Conservation (phyloP, 2,797 vertebrate genomes). For the Dendrocincla tyrannina region DNA sequence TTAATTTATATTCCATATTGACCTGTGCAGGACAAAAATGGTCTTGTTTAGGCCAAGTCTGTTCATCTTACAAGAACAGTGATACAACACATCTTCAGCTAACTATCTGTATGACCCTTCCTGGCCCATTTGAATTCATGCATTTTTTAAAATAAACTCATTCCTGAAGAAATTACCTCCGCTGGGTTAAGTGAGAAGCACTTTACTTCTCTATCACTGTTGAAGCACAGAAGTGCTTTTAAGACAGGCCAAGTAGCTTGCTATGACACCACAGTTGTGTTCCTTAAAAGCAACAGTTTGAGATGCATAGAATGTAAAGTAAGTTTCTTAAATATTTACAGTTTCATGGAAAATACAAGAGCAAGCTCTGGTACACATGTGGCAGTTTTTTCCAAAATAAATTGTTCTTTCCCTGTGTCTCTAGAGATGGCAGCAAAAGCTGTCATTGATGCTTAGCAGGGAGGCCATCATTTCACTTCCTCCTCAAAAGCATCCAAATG, state of each 20-base stretch:
- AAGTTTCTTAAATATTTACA: background rate
- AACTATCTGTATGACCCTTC: background rate
- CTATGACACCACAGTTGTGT: background rate
- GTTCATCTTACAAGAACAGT: background rate
- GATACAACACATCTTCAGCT: background rate
- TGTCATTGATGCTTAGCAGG: background rate
- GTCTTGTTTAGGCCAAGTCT: background rate
- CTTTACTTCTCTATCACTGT: background rate
- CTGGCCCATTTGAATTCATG: background rate
- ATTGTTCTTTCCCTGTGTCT: background rate
- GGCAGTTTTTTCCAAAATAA: background rate
- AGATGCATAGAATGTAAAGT: background rate
- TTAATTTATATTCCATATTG: background rate
- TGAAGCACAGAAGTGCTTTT: background rate
- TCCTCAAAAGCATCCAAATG: background rate
- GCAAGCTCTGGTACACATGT: background rate
- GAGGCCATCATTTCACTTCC: background rate
- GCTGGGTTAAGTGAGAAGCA: background rate
- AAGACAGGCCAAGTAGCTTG: background rate
- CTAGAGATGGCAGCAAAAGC: background rate
- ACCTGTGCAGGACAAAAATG: background rate
- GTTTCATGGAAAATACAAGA: background rate
- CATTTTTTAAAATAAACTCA: background rate
- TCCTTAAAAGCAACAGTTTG: background rate
- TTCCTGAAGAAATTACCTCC: background rate